Percentiles rank a stretch among this genome's conserved stretches.
Conservation (phyloP, 2,113 vertebrate species). For the Quiscalus mexicanus region DNA sequence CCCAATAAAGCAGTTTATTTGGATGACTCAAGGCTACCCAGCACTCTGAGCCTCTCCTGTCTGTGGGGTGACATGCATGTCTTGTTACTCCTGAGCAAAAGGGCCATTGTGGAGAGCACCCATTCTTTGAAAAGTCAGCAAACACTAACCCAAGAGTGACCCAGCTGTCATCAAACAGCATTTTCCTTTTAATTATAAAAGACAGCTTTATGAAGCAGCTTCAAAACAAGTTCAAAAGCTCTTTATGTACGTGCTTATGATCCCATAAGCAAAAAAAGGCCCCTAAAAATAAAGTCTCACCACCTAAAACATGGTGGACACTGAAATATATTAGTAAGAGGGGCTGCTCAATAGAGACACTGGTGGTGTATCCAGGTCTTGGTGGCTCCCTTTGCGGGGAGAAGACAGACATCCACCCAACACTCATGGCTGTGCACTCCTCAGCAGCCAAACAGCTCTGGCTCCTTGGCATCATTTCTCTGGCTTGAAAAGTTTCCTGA, state of each 20-base stretch:
- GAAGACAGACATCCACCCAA: not conserved
- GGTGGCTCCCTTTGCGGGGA: not conserved
- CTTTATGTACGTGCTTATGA: not conserved
- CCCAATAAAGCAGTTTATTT: not conserved
- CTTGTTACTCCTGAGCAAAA: not conserved
- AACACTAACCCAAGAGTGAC: not conserved
- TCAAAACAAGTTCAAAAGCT: not conserved
- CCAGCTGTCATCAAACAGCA: not conserved
- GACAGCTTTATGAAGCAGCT: not conserved
- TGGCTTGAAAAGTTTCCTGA: not conserved
- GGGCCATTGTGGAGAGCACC: accelerated
- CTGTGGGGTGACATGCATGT: not conserved
- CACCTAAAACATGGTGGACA: not conserved
- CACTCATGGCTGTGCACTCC: not conserved
- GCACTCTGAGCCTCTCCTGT: not conserved
- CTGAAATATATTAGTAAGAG: not conserved
- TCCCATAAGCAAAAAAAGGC: not conserved
- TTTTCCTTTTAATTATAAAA: not conserved
- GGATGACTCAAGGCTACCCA: not conserved
- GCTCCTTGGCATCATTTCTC: not conserved
- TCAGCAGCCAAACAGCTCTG: not conserved
- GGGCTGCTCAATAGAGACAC: not conserved
- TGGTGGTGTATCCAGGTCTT: not conserved
- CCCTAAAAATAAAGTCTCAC: not conserved
- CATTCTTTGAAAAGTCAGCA: not conserved